These are phyloP conservation scores for Lepus oiostolus DNA, from an alignment of 2,797 vertebrate genomes.

Conservation along the genomic window DNA sequence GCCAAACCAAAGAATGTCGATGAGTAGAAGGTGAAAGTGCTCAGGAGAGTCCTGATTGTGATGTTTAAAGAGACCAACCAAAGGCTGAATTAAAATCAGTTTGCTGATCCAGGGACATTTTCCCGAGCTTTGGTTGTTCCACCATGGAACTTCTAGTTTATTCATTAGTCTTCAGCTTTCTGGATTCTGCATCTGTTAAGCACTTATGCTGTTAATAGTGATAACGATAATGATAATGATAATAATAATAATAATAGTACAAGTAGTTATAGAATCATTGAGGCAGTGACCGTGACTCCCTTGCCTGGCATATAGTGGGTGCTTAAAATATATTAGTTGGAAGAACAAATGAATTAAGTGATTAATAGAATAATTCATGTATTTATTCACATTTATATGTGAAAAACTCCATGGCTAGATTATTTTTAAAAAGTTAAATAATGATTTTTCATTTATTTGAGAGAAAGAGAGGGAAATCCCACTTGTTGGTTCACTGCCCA, in stretches of 20 bases:
- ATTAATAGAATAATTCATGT: neutral
- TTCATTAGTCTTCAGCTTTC: neutral
- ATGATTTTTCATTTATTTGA: too few species aligned
- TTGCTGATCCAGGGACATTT: neutral
- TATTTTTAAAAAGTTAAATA: too few species aligned
- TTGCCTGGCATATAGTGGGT: neutral
- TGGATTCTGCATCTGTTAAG: neutral
- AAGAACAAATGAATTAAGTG: neutral
- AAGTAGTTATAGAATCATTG: neutral
- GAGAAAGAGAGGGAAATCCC: too few species aligned
- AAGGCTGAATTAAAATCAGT: neutral
- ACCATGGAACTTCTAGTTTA: neutral
- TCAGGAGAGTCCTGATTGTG: neutral
- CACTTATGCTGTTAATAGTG: neutral
- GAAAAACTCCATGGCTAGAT: too few species aligned
- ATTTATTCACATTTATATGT: neutral
- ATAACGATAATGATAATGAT: neutral
- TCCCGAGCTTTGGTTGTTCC: neutral
- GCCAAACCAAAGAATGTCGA: neutral
- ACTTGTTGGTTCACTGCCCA: too few species aligned
- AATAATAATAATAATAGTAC: neutral
- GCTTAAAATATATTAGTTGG: neutral
- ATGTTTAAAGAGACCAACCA: neutral
- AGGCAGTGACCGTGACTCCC: neutral
- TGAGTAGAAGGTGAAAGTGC: neutral